Percentiles rank a stretch among this genome's conserved stretches.
Evolutionary conservation across 2,888 invertebrate genomes (phyloP).

Genomic region (Oxyscelio sp.): DNA sequence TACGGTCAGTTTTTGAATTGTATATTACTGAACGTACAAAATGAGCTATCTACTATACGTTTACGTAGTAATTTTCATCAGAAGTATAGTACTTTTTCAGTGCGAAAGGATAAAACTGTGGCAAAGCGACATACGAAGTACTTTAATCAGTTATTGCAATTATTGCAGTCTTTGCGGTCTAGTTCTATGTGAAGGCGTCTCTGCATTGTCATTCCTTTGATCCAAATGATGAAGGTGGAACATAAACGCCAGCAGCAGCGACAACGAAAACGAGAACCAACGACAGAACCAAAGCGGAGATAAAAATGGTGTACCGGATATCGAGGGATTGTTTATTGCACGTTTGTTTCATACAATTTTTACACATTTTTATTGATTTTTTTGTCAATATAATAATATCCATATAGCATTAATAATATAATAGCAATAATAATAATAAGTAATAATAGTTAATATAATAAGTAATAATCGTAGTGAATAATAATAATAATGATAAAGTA

Average conservation of each 20-base stretch:
- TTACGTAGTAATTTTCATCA: too few species aligned
- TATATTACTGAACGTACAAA: too few species aligned
- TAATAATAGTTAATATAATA: slow-evolving; percentile 72
- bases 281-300: slow-evolving; percentile 12
- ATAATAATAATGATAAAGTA: slow-evolving; percentile 82
- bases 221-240: neutral
- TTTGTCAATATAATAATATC: slow-evolving; percentile 77
- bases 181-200: slow-evolving; percentile 23
- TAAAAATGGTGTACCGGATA: slow-evolving; percentile 20
- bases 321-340: slow-evolving; percentile 67
- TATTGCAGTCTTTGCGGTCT: slow-evolving; percentile 70
- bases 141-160: slow-evolving; percentile 57
- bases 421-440: slow-evolving; percentile 77
- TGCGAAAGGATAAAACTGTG: slow-evolving; percentile 4
- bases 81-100: slow-evolving; percentile 2
- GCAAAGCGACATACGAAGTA: slow-evolving; percentile 5
- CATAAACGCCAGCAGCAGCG: neutral
- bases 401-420: slow-evolving; percentile 79
- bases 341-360: slow-evolving; percentile 74
- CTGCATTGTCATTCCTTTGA: slow-evolving; percentile 16
- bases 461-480: slow-evolving; percentile 77
- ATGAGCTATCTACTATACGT: too few species aligned
- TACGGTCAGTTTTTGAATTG: too few species aligned
- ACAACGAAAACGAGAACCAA: slow-evolving; percentile 10
- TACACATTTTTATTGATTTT: slow-evolving; percentile 79